These are phyloP conservation scores for Zoanthus sociatus DNA, from an alignment of 92 coral and sea anemone species.

Conservation along the genomic window DNA sequence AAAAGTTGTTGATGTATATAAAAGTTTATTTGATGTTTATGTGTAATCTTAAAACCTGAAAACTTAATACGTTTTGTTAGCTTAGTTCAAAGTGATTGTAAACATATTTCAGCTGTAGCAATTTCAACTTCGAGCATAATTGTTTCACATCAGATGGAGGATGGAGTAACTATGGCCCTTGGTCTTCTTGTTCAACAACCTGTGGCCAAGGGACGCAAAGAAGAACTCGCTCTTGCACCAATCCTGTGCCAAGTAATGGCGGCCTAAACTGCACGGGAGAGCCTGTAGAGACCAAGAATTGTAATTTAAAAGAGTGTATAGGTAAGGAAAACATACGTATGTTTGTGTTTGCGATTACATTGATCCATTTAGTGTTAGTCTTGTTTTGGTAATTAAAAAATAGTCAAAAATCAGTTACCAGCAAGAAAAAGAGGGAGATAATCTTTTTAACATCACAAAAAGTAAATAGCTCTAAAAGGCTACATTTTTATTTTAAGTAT, in stretches of 20 bases:
- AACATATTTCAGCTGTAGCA: no score
- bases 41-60: no score
- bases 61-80: no score
- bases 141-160: constrained; percentile 33
- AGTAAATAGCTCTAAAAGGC: no score
- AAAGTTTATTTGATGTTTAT: no score
- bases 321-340: not conserved
- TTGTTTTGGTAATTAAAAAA: not conserved
- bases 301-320: constrained; percentile 54
- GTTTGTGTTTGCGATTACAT: not conserved
- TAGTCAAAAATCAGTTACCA: not conserved
- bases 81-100: no score
- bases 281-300: constrained; percentile 58
- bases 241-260: constrained; percentile 63
- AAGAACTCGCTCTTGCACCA: constrained; percentile 72
- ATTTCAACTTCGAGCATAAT: no score
- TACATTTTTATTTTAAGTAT: no score
- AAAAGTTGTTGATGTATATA: no score
- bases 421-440: not conserved
- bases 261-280: constrained; percentile 60
- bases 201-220: constrained; percentile 49
- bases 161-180: constrained; percentile 57
- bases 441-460: no score
- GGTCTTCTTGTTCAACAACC: constrained; percentile 65
- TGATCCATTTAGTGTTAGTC: not conserved